Conservation (phyloP, 2,888 invertebrate species). For the Crematogaster levior region DNA sequence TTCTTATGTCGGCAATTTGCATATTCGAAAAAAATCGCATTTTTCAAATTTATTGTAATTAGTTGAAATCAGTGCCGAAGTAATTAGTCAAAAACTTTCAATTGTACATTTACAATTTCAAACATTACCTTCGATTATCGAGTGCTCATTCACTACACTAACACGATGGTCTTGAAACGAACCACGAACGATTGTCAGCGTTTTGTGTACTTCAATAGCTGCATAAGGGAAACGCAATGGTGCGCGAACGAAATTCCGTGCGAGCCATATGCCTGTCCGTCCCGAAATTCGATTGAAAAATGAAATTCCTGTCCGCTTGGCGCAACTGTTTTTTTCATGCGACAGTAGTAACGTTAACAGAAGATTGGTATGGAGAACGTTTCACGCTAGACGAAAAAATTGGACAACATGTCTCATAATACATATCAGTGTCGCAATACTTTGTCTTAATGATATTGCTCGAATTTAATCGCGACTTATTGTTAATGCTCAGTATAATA, state of each 20-base stretch:
- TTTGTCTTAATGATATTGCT: neutral
- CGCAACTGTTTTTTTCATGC: constrained; percentile 17
- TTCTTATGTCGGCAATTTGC: constrained; percentile 22
- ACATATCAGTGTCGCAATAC: neutral
- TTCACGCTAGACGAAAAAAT: neutral
- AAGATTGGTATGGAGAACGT: constrained; percentile 1
- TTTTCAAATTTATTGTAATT: constrained; percentile 49
- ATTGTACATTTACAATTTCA: constrained; percentile 29
- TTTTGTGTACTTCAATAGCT: constrained; percentile 39
- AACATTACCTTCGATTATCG: constrained; percentile 17
- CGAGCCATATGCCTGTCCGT: constrained; percentile 52
- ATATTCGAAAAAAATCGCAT: neutral
- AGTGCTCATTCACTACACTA: constrained; percentile 4
- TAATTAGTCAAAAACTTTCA: constrained; percentile 60
- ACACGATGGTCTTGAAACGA: constrained; percentile 30
- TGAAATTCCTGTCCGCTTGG: constrained; percentile 66
- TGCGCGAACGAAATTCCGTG: constrained; percentile 56
- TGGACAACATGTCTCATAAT: neutral
- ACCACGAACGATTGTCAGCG: constrained; percentile 16
- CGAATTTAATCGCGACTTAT: neutral
- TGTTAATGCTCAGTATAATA: neutral
- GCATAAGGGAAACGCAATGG: constrained; percentile 37
- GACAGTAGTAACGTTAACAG: constrained; percentile 14
- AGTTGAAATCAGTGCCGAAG: constrained; percentile 3
- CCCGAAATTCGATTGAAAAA: constrained; percentile 68